These are phyloP conservation scores for pig (Sus scrofa) DNA, from an alignment of 2,113 vertebrate genomes.

Conservation along the genomic window T2T-Sscrofa CM000812.6:221839501-221840000, in stretches of 20 bases:
- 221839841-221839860: not conserved
- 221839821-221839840: not conserved
- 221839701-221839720: not conserved
- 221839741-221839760: not conserved
- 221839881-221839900: not conserved
- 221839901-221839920: not conserved
- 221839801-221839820: not conserved
- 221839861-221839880: not conserved
- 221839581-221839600: not conserved
- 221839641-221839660: not conserved
- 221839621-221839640: not conserved
- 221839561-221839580: not conserved
- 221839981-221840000: not conserved
- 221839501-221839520: not conserved
- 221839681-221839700: not conserved
- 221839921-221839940: not conserved
- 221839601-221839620: not conserved
- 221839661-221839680: not conserved
- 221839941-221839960: not conserved
- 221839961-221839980: slow-evolving; percentile 1
- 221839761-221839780: not conserved
- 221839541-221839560: not conserved
- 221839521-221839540: not conserved
- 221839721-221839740: not conserved
- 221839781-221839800: not conserved